phyloP scores from a whole-genome alignment of 53 echinoderm and acorn worm species.

The Paracentrotus lividus region DNA sequence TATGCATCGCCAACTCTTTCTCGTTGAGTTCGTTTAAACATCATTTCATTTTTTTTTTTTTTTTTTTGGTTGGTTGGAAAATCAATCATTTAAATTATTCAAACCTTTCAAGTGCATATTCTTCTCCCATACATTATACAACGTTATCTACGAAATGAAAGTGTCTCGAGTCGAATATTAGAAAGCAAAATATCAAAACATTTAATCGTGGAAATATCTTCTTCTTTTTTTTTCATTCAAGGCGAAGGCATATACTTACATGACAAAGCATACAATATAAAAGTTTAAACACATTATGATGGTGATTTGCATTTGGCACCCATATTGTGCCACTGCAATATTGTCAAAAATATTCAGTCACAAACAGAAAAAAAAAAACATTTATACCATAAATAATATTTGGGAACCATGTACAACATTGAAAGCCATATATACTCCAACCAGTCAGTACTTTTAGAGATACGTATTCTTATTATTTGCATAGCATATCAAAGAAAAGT shows the following conservation, averaged over 20 bases:
- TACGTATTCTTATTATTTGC: too few relatives aligned
- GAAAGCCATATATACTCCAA: not conserved
- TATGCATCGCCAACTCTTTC: too few relatives aligned
- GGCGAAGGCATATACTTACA: constrained; percentile 28
- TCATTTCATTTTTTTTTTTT: too few relatives aligned
- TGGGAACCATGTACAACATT: not conserved
- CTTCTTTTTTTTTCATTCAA: not conserved
- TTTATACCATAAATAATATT: not conserved
- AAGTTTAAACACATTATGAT: not conserved
- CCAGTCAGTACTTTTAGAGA: too few relatives aligned
- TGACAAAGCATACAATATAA: not conserved
- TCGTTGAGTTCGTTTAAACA: too few relatives aligned
- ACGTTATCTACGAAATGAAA: too few relatives aligned
- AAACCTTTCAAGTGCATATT: not conserved
- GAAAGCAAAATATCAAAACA: constrained; percentile 13
- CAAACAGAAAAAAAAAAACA: not conserved
- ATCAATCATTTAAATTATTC: too few relatives aligned
- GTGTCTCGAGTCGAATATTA: not conserved
- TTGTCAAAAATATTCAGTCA: not conserved
- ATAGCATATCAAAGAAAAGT: too few relatives aligned
- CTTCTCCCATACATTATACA: too few relatives aligned
- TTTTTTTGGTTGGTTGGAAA: too few relatives aligned
- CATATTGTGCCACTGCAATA: not conserved
- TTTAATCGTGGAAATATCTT: constrained; percentile 10
- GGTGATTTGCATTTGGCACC: not conserved